Evolutionary conservation across 2,888 invertebrate species (phyloP).

Genomic region (Orchesella flavescens): DNA sequence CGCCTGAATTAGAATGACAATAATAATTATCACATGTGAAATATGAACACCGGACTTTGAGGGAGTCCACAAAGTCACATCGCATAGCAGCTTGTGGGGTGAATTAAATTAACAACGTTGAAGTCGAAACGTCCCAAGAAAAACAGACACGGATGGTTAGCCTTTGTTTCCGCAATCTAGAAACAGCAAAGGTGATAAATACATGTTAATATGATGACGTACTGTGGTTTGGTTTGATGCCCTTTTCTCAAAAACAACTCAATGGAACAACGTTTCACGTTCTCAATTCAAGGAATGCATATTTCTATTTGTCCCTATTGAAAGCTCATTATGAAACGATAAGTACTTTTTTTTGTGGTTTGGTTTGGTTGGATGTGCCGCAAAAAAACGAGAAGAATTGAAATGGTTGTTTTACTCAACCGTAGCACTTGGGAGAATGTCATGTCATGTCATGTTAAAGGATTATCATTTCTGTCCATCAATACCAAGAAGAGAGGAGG

Average conservation of each 20-base stretch:
- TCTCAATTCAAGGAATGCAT: slow-evolving; percentile 40
- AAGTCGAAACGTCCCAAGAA: too few species aligned
- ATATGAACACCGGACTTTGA: not conserved
- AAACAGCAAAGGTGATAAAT: slow-evolving; percentile 27
- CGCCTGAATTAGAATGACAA: slow-evolving; percentile 45
- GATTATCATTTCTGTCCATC: slow-evolving; percentile 61
- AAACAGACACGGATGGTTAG: slow-evolving; percentile 14
- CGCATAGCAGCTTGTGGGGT: not conserved
- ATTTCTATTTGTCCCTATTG: slow-evolving; percentile 49
- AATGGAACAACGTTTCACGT: not conserved
- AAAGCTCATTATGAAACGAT: slow-evolving; percentile 55
- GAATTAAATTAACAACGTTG: not conserved
- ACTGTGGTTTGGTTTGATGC: too few species aligned
- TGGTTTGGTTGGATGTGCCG: not conserved
- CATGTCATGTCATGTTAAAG: slow-evolving; percentile 52
- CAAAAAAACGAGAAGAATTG: not conserved
- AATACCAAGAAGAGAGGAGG: slow-evolving; percentile 38
- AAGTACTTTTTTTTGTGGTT: slow-evolving; percentile 26
- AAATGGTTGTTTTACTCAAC: not conserved
- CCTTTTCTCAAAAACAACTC: not conserved
- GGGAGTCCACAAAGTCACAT: not conserved
- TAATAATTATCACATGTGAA: slow-evolving; percentile 53
- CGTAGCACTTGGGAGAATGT: slow-evolving; percentile 26
- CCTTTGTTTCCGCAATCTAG: not conserved
- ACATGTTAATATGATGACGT: slow-evolving; percentile 17